phyloP scores from a whole-genome alignment of 2,888 invertebrate species.

The Apodemia duryi region DNA sequence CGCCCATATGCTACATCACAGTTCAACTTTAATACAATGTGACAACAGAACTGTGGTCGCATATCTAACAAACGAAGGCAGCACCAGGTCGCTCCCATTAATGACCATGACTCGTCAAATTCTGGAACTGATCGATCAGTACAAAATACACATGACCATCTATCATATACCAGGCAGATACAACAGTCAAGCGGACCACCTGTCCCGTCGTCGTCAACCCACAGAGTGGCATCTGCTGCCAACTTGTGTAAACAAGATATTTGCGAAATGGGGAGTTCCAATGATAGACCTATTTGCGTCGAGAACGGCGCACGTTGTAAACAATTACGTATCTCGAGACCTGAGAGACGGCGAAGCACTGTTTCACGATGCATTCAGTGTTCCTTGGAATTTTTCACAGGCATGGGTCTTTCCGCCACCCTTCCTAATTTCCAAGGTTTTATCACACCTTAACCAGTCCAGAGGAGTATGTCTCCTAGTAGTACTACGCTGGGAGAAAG shows the following conservation, averaged over 20 bases:
- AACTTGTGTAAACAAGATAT: slow-evolving; percentile 12
- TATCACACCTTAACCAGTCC: slow-evolving; percentile 25
- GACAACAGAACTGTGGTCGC: slow-evolving; percentile 36
- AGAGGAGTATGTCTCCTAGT: neutral
- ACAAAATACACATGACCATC: neutral
- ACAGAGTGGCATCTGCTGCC: slow-evolving; percentile 25
- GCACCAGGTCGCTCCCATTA: slow-evolving; percentile 31
- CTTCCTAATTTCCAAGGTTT: slow-evolving; percentile 17
- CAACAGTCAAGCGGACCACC: neutral
- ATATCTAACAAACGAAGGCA: slow-evolving; percentile 32
- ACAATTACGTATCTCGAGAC: slow-evolving; percentile 16
- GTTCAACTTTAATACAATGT: slow-evolving; percentile 31
- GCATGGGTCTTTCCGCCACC: slow-evolving; percentile 30
- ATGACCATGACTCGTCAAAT: slow-evolving; percentile 29
- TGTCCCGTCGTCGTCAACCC: neutral
- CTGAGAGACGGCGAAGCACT: slow-evolving; percentile 12
- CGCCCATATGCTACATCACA: slow-evolving; percentile 13
- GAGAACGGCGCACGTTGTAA: slow-evolving; percentile 16
- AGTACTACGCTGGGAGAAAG: slow-evolving; percentile 18
- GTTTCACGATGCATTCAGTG: slow-evolving; percentile 21
- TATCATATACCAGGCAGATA: neutral
- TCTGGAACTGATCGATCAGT: neutral
- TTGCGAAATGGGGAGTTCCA: slow-evolving; percentile 19
- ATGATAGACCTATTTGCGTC: slow-evolving; percentile 21
- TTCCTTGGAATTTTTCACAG: slow-evolving; percentile 23